A percentile compares a stretch with the other conserved stretches of the same genome.
Conservation (phyloP, 2,888 invertebrate species). For the Tenthredo amoena region DNA sequence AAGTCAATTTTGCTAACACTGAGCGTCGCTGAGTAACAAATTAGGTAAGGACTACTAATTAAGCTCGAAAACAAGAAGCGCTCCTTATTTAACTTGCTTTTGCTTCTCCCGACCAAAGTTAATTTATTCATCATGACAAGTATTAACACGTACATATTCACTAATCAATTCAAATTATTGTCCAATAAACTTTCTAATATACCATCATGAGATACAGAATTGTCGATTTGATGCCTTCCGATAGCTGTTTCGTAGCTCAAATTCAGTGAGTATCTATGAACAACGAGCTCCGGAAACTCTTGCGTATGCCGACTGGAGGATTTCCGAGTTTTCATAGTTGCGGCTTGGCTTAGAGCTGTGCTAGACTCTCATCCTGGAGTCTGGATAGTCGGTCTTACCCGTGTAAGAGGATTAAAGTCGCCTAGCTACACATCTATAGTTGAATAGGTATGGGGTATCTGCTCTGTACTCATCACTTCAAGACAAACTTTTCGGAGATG, state of each 20-base stretch:
- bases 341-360: constrained; percentile 13
- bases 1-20: constrained; percentile 3
- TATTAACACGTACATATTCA: background rate
- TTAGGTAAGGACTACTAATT: constrained; percentile 17
- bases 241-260: background rate
- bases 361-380: constrained; percentile 18
- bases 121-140: background rate
- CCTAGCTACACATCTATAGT: constrained; percentile 13
- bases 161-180: background rate
- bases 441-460: background rate
- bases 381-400: constrained; percentile 26
- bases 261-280: background rate
- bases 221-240: background rate
- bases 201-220: background rate
- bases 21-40: constrained; percentile 3
- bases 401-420: constrained; percentile 41
- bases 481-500: background rate
- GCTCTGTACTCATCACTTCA: constrained; percentile 9
- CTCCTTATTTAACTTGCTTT: background rate
- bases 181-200: background rate
- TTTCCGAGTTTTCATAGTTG: constrained; percentile 33
- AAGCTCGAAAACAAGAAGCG: background rate
- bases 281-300: background rate
- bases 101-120: background rate
- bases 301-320: constrained; percentile 15